Percentiles rank a stretch among this genome's conserved stretches.
These are phyloP conservation scores for Zygogramma bicolorata DNA, from an alignment of 2,888 invertebrate genomes.

Conservation along the genomic window DNA sequence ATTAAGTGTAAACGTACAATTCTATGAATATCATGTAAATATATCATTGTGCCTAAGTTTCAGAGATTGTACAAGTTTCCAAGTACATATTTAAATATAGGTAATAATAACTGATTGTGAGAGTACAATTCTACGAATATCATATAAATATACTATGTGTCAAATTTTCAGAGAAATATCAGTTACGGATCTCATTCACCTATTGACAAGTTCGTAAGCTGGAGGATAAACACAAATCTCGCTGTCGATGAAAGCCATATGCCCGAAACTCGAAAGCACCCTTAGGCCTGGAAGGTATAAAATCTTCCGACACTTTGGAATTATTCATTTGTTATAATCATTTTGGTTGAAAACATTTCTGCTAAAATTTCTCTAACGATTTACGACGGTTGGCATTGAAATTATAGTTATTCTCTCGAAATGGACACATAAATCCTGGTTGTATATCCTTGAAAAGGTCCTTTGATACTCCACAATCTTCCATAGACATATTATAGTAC, in stretches of 20 bases:
- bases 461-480: slow-evolving; percentile 2
- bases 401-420: slow-evolving; percentile 6
- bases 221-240: neutral
- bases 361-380: neutral
- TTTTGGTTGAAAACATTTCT: neutral
- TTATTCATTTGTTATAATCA: neutral
- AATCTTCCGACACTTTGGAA: neutral
- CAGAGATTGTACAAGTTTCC: too few relatives aligned
- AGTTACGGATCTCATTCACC: neutral
- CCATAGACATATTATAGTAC: neutral
- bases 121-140: too few relatives aligned
- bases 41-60: too few relatives aligned
- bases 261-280: neutral
- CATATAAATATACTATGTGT: too few relatives aligned
- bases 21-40: too few relatives aligned
- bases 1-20: too few relatives aligned
- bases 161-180: neutral
- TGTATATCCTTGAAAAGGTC: neutral
- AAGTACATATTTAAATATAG: too few relatives aligned
- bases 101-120: too few relatives aligned
- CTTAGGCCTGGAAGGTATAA: neutral
- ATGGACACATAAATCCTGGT: slow-evolving; percentile 7
- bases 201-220: neutral
- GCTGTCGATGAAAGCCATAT: neutral
- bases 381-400: neutral